Evolutionary conservation across 2,113 vertebrate species (phyloP).

Genomic region (Nipponia nippon): DNA sequence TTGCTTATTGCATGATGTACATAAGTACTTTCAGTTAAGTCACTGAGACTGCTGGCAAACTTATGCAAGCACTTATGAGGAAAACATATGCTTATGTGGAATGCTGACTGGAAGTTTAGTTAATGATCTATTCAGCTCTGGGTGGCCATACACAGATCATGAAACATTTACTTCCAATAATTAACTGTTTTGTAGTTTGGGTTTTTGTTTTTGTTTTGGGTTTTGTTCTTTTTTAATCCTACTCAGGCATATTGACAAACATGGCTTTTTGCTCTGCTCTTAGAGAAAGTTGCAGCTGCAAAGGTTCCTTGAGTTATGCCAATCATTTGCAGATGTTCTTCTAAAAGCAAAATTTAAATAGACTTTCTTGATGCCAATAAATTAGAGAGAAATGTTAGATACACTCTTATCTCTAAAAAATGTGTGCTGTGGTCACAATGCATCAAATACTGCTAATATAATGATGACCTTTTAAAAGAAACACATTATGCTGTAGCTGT

Average conservation of each 20-base stretch:
- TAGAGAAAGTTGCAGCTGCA: conserved; percentile 24
- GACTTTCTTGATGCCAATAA: conserved; percentile 27
- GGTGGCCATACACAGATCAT: not conserved
- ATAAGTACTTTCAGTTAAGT: not conserved
- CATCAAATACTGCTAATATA: conserved; percentile 25
- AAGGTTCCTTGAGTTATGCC: conserved; percentile 29
- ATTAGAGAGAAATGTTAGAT: conserved; percentile 26
- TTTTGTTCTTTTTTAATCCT: conserved; percentile 25
- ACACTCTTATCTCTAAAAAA: conserved; percentile 27
- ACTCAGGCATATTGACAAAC: conserved; percentile 44
- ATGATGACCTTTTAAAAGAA: conserved; percentile 61
- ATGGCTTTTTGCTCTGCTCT: not conserved
- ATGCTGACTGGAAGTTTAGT: conserved; percentile 29
- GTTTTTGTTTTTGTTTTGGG: not conserved
- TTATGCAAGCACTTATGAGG: not conserved
- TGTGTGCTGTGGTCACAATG: not conserved
- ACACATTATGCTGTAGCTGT: not conserved
- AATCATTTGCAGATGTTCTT: conserved; percentile 35
- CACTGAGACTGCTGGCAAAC: not conserved
- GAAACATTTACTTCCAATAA: conserved; percentile 42
- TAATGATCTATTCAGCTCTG: conserved; percentile 44
- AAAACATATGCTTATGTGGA: not conserved
- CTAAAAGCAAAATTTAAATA: conserved; percentile 9
- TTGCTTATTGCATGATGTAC: not conserved
- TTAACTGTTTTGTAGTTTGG: conserved; percentile 7